Evolutionary conservation across 2,113 vertebrate genomes (phyloP).

Genomic region (Aramus guarauna): DNA sequence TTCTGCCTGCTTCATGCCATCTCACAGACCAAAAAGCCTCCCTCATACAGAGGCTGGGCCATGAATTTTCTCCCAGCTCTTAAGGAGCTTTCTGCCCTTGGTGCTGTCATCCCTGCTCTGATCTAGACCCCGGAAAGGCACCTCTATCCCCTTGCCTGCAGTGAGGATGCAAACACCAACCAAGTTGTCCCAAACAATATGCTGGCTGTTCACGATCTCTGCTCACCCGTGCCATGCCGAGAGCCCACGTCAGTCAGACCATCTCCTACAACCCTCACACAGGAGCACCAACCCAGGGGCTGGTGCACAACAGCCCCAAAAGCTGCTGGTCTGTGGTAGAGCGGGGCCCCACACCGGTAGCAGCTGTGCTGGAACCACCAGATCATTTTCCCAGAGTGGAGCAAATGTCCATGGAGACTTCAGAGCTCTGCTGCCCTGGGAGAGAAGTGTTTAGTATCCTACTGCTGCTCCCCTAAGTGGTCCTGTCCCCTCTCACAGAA

Average conservation of each 20-base stretch:
- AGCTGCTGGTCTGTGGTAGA: neutral
- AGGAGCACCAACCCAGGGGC: neutral
- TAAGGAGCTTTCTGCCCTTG: neutral
- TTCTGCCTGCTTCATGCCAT: neutral
- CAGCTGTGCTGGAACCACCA: neutral
- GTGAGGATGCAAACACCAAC: neutral
- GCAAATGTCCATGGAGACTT: neutral
- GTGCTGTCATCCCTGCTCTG: neutral
- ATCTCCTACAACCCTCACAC: neutral
- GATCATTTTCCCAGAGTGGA: neutral
- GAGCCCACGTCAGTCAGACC: neutral
- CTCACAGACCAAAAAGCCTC: neutral
- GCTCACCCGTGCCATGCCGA: neutral
- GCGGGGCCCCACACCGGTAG: accelerated
- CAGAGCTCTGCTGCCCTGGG: neutral
- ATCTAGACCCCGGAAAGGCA: neutral
- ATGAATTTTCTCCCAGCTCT: neutral
- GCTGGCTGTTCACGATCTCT: neutral
- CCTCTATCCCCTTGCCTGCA: neutral
- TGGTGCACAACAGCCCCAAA: neutral
- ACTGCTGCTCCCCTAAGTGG: neutral
- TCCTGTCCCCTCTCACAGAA: neutral
- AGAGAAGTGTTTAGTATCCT: neutral
- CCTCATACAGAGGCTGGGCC: accelerated
- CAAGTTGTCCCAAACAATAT: accelerated